Percentiles rank a stretch among this genome's conserved stretches.
These are phyloP conservation scores for Atta cephalotes DNA, from an alignment of 1,140 invertebrate genomes.

Conservation along the genomic window DNA sequence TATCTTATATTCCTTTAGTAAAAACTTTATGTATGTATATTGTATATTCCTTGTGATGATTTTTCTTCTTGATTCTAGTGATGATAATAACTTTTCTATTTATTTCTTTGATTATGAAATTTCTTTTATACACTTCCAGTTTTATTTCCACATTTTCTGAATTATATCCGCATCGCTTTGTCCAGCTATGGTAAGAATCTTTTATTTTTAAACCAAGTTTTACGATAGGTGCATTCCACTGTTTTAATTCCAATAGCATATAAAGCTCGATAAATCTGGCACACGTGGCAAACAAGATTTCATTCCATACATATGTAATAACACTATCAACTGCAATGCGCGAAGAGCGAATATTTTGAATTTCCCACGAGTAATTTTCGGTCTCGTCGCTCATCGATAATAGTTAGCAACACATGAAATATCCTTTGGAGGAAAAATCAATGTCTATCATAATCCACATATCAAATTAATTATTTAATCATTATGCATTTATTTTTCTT, in stretches of 20 bases:
- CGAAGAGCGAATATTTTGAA: constrained; percentile 16
- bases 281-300: constrained; percentile 30
- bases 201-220: constrained; percentile 16
- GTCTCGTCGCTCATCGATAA: neutral
- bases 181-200: neutral
- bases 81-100: neutral
- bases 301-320: constrained; percentile 39
- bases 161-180: neutral
- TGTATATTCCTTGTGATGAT: neutral
- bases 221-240: neutral
- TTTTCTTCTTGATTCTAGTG: neutral
- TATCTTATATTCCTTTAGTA: neutral
- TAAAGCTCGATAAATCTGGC: constrained; percentile 27
- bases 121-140: neutral
- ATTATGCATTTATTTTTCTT: too few relatives aligned
- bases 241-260: constrained; percentile 37
- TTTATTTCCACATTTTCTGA: neutral
- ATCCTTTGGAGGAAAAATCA: neutral
- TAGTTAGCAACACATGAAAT: neutral
- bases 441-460: neutral
- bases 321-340: constrained; percentile 13
- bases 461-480: neutral
- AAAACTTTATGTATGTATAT: neutral
- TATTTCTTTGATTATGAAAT: neutral
- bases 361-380: constrained; percentile 53